Evolutionary conservation across 2,797 vertebrate genomes (phyloP).

Genomic region (Toxotes lorentzi): DNA sequence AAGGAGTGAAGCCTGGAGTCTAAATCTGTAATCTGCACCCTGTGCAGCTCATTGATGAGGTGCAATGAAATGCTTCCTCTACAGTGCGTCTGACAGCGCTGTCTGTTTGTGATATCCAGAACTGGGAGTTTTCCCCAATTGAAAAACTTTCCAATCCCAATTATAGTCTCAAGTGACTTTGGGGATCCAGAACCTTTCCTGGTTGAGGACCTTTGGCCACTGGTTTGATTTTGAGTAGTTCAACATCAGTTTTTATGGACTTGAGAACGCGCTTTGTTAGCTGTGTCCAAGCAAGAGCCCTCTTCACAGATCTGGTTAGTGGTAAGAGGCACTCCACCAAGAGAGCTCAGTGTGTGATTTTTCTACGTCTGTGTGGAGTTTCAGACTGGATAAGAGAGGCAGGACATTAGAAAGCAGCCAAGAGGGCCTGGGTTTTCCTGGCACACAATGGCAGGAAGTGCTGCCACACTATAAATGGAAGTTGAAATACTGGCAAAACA

Average conservation of each 20-base stretch:
- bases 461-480: slow-evolving; percentile 84
- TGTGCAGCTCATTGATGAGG: slow-evolving; percentile 66
- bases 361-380: slow-evolving; percentile 51
- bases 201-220: slow-evolving; percentile 49
- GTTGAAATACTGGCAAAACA: slow-evolving; percentile 70
- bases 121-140: slow-evolving; percentile 46
- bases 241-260: slow-evolving; percentile 57
- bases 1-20: slow-evolving; percentile 60
- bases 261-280: slow-evolving; percentile 48
- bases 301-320: slow-evolving; percentile 64
- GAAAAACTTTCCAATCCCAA: slow-evolving; percentile 57
- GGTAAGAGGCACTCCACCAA: slow-evolving; percentile 63
- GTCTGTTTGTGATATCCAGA: slow-evolving; percentile 54
- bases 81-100: slow-evolving; percentile 47
- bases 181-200: slow-evolving; percentile 52
- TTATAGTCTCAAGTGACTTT: slow-evolving; percentile 57
- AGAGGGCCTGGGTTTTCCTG: slow-evolving; percentile 86
- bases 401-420: slow-evolving; percentile 74
- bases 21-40: slow-evolving; percentile 57
- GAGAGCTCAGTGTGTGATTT: slow-evolving; percentile 26
- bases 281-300: slow-evolving; percentile 39
- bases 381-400: slow-evolving; percentile 68
- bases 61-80: slow-evolving; percentile 70
- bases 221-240: slow-evolving; percentile 46
- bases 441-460: slow-evolving; percentile 91